These are phyloP conservation scores for Caligus rogercresseyi DNA, from an alignment of 1,140 invertebrate species.

Conservation along the genomic window DNA sequence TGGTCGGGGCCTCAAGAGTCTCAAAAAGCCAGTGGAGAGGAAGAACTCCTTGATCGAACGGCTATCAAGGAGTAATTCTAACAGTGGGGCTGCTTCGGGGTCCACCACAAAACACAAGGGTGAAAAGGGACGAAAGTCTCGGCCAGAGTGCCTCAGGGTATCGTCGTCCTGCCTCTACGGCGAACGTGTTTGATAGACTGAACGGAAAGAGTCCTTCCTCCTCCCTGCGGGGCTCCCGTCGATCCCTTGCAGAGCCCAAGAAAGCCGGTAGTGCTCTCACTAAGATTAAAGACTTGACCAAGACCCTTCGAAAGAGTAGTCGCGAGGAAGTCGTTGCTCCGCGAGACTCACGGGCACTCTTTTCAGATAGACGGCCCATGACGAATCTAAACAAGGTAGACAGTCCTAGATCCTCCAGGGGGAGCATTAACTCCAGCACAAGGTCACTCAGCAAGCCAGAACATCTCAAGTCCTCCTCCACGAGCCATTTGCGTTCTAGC, in stretches of 20 bases:
- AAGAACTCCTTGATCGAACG: conserved; percentile 10
- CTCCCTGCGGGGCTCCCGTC: not conserved
- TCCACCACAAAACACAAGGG: not conserved
- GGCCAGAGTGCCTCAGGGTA: not conserved
- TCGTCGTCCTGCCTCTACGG: conserved; percentile 8
- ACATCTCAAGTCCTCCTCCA: not conserved
- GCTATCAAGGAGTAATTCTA: conserved; percentile 7
- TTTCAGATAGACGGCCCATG: conserved; percentile 3
- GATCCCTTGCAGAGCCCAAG: not conserved
- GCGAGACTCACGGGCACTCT: not conserved
- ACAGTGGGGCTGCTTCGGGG: not conserved
- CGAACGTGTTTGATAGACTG: conserved; percentile 17
- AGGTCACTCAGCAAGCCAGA: conserved; percentile 10
- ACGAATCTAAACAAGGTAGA: not conserved
- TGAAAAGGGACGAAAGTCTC: not conserved
- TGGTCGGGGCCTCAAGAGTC: not conserved
- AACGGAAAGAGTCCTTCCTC: not conserved
- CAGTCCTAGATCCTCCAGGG: not conserved
- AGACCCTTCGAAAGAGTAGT: conserved; percentile 10
- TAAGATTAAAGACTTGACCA: conserved; percentile 16
- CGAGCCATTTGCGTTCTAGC: not conserved
- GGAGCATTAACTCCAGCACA: conserved; percentile 13
- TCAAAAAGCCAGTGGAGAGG: conserved; percentile 1
- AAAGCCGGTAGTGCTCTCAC: conserved; percentile 7
- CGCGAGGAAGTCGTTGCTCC: conserved; percentile 13